Base-by-base conservation (phyloP, 2,113 vertebrate species). In the Pao palembangensis region DNA sequence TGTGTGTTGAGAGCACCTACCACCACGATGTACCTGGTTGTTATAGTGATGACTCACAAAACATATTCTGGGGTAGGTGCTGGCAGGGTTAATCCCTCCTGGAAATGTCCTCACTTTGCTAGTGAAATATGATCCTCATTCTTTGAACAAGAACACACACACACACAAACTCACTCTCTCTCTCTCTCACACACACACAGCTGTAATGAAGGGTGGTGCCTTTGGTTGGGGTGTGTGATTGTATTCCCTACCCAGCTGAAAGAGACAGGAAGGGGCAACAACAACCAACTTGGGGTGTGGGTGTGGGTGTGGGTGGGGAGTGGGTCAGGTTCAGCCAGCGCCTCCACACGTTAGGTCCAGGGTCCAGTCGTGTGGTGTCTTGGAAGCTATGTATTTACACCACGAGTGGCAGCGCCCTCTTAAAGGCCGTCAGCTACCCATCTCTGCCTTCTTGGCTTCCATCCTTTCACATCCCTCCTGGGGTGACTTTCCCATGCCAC, bases 401-500 rank as follows among this genome's bases (percentile, higher is more conserved):
- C 64, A 61, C 73, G 72, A 51, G 76, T 79, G 84, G 73, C 58
- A 61, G 51, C 53, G 66, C 79, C 75, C 71, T 64, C 59, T 71
- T n/a, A 83, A 85, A 58, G 59, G 69, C 73, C 31, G 15, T 83
- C 75, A 79, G 65, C 81, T 76, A 82, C 62, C 73, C 90, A 91
- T 91, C 89, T 91, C 87, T 87, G 87, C 85, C 78, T 81, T 59
- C 73, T 85, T 61, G 62, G 75, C 73, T 67, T 38, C 65, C 51
- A 31, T 79, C 82, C 75, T 77, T 91, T 91, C 86, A 91, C 66
- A 73, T 53, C 65, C 75, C 73, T 71, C 71, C 56, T 15, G 81
- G 85, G 90, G 90, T 92, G 86, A 92, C 88, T 91, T 92, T 92
- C 91, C 91, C 91, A 92, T 92, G 91, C 89, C 87, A 91, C 86